Evolutionary conservation across 2,113 vertebrate genomes (phyloP), one percentile per base, ranked within the genome.

Genomic region (Leucosticte australis): DNA sequence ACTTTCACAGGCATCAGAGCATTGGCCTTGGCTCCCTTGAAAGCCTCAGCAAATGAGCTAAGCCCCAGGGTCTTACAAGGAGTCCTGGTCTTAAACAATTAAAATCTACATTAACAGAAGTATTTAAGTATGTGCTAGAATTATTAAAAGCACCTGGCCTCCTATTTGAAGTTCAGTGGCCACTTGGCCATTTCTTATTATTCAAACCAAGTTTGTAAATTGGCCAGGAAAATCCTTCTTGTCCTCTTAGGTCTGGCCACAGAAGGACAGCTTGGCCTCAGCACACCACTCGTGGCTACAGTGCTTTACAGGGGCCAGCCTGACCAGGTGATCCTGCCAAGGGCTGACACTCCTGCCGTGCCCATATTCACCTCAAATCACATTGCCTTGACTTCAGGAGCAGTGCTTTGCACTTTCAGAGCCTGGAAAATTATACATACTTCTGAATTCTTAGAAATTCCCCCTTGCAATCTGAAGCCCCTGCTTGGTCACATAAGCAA

Each of bases 41-140:
- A 65, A 93, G 11, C 35, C 17, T 7, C 16, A 22, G 30, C 42
- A 83, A 46, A 77, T 22, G 19, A 80, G 37, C 49, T 23, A 41
- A 68, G 21, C 12, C 10, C 20, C 35, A 59, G 44, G 33, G 22
- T n/a, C 24, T 53, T 88, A 7, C 19, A 53, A 78, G 75, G 20
- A 65, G 67, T 69, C 0, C 0, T 4, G 1, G 9, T 35, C 37
- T 46, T 44, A 62, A 39, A 39, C n/a, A 64, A 76, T 24, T 30
- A 64, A 76, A 87, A 87, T 73, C 39, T 63, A 31, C 16, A 63
- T 68, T 76, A 37, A 59, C 17, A 76, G 11, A 73, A 49, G 21
- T 46, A 94, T 85, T 89, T 68, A 63, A 41, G 18, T 28, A 3
- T 2, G 0, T 83, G 62, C 39, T 27, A 76, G 18, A 63, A 71